Conservation (phyloP, 2,113 vertebrate species). For the Sceloporus undulatus region DNA sequence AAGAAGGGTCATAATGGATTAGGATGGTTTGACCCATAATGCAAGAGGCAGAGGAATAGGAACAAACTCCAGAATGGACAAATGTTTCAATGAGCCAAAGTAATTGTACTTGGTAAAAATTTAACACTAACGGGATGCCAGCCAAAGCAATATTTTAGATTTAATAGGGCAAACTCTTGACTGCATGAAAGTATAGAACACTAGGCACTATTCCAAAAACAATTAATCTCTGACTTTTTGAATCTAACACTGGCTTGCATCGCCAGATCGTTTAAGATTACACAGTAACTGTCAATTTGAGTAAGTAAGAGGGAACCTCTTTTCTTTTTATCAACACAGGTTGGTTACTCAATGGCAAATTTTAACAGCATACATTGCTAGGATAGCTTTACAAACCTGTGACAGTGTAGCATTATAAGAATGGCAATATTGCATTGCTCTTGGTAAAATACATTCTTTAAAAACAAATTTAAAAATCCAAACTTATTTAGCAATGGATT, state of each 20-base stretch:
- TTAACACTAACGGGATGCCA: slow-evolving; percentile 47
- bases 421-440: slow-evolving; percentile 20
- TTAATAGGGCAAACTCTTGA: slow-evolving; percentile 41
- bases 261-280: slow-evolving; percentile 47
- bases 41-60: slow-evolving; percentile 22
- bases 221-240: slow-evolving; percentile 45
- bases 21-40: background rate
- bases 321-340: slow-evolving; percentile 45
- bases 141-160: slow-evolving; percentile 58
- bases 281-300: slow-evolving; percentile 17
- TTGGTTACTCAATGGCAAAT: slow-evolving; percentile 25
- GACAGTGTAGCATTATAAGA: slow-evolving; percentile 25
- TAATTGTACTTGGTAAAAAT: slow-evolving; percentile 42
- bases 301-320: slow-evolving; percentile 31
- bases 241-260: slow-evolving; percentile 51
- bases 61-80: slow-evolving; percentile 25
- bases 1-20: slow-evolving; percentile 40
- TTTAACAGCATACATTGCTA: slow-evolving; percentile 25
- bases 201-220: slow-evolving; percentile 50
- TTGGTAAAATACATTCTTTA: slow-evolving; percentile 6
- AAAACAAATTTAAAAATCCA: background rate
- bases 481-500: slow-evolving; percentile 6
- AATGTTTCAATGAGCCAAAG: slow-evolving; percentile 56
- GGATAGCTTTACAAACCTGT: slow-evolving; percentile 32
- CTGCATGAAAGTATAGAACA: slow-evolving; percentile 51